Conservation (phyloP, 2,113 vertebrate species). For the Cariama cristata region DNA sequence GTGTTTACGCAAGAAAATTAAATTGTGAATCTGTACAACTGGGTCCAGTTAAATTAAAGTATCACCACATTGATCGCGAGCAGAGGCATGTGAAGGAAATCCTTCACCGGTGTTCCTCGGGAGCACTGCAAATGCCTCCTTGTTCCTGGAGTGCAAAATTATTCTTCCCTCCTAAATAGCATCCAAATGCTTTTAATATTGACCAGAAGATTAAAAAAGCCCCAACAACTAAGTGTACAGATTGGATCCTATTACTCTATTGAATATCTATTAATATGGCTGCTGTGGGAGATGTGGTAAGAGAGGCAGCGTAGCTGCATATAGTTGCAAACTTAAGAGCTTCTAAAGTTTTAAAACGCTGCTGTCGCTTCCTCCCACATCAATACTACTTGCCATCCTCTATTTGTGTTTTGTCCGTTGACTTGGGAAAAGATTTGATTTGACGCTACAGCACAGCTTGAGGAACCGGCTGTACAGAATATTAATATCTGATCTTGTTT, state of each 20-base stretch:
- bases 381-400: neutral
- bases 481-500: slow-evolving; percentile 55
- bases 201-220: slow-evolving; percentile 21
- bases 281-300: neutral
- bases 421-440: slow-evolving; percentile 27
- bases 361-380: neutral
- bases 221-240: neutral
- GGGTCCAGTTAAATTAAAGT: neutral
- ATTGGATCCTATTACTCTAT: slow-evolving; percentile 29
- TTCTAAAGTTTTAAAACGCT: neutral
- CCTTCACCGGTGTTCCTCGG: neutral
- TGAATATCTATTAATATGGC: slow-evolving; percentile 42
- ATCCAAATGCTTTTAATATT: slow-evolving; percentile 60
- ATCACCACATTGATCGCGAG: neutral
- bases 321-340: neutral
- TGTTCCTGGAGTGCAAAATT: slow-evolving; percentile 25
- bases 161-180: slow-evolving; percentile 9
- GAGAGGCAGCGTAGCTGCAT: neutral
- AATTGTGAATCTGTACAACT: neutral
- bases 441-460: slow-evolving; percentile 31
- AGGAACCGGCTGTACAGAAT: slow-evolving; percentile 26
- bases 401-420: neutral
- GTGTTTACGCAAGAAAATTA: neutral
- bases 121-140: neutral
- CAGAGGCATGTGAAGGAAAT: neutral